These are phyloP conservation scores for Thaumetopoea pityocampa DNA, from an alignment of 1,140 invertebrate species.

Conservation along the genomic window DNA sequence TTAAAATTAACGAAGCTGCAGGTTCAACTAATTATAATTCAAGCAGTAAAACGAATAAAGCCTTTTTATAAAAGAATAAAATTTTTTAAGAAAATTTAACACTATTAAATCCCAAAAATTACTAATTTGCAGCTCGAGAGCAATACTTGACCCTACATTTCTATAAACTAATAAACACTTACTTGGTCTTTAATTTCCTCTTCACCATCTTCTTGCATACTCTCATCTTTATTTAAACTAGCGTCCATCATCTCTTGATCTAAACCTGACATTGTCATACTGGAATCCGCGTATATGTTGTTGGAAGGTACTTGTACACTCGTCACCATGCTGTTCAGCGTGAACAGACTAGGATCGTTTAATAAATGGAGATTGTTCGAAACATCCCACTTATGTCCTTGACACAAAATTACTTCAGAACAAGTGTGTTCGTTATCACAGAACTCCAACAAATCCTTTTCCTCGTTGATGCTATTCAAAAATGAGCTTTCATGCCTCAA, in stretches of 20 bases:
- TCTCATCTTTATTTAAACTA: conserved; percentile 45
- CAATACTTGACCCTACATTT: conserved; percentile 2
- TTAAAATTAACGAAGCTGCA: too few species aligned
- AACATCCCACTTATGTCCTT: conserved; percentile 78
- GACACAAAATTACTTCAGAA: conserved; percentile 67
- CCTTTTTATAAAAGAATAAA: too few species aligned
- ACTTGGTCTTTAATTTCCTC: conserved; percentile 59
- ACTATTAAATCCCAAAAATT: too few species aligned
- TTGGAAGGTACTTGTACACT: conserved; percentile 58
- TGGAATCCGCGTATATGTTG: conserved; percentile 69
- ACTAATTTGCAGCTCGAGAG: too few species aligned
- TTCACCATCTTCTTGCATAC: conserved; percentile 25
- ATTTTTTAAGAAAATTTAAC: too few species aligned
- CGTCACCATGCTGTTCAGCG: conserved; percentile 74
- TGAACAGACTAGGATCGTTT: conserved; percentile 72
- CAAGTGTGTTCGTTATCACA: conserved; percentile 70
- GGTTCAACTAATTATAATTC: too few species aligned
- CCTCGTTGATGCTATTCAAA: conserved; percentile 45
- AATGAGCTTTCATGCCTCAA: conserved; percentile 67
- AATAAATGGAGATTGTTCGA: conserved; percentile 77
- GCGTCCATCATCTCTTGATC: conserved; percentile 75
- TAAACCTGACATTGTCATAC: conserved; percentile 76
- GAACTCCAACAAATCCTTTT: conserved; percentile 34
- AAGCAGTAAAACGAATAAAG: too few species aligned
- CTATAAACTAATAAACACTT: background rate